Base-by-base conservation (phyloP, 1,140 invertebrate species). In the Anastrepha ludens region DNA sequence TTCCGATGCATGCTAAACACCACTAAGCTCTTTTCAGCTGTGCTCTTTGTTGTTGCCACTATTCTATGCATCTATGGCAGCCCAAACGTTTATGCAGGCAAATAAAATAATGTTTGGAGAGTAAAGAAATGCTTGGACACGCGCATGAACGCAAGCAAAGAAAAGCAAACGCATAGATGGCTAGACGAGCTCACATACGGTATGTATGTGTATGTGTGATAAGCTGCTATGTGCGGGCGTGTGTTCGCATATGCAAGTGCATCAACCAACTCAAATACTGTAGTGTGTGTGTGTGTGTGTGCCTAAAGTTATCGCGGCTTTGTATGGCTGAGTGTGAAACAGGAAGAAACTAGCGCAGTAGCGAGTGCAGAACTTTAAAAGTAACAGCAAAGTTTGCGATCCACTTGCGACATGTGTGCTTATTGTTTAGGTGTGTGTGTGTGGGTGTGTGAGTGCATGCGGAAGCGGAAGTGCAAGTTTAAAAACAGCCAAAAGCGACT, bases 401-500 rank as follows among this genome's bases (percentile, higher is more conserved):
- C 29, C 29, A 29, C 29, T 29, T 29, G 29, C 29, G 29, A 29
- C 6, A 4, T 67, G 7, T 47, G 13, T 74, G 4, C 47, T 74
- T 55, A 29, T 29, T 29, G n/a, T 62, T 50, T 20, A n/a, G 50
- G 5, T 67, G 17, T 55, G 74, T n/a, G 6, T 20, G n/a, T 81
- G 47, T 29, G 47, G 50, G 41, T 74, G 15, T 81, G 47, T 55
- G 15, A 55, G 17, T 81, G 74, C 47, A 55, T 81, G 50, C 74
- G 74, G 47, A 81, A 55, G 47, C 74, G 47, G 44, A 55, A 55
- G 47, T 55, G 74, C 74, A 81, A 81, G 74, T 58, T 81, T 81
- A 81, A 81, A 81, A 81, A 81, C 74, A 58, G 74, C 74, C 74
- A 81, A 81, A 81, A 81, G 74, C 50, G 55, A 81, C 47, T 81